These are phyloP conservation scores for Mythimna lalbum DNA, from an alignment of 2,888 invertebrate genomes.

Conservation along the genomic window DNA sequence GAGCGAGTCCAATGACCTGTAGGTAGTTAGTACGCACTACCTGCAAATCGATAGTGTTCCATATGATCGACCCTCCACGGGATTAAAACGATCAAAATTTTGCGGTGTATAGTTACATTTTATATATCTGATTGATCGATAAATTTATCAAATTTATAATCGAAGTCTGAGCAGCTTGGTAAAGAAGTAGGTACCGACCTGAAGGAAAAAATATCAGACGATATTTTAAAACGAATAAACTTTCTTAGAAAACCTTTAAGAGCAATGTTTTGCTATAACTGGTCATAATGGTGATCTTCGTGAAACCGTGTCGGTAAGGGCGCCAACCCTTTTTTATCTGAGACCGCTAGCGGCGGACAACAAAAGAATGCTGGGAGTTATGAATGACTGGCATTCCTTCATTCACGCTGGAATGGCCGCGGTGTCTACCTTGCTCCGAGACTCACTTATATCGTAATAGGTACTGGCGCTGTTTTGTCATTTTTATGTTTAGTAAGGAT, in stretches of 20 bases:
- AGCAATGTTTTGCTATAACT: constrained; percentile 14
- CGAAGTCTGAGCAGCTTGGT: background rate
- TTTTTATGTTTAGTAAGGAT: constrained; percentile 1
- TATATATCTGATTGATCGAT: constrained; percentile 25
- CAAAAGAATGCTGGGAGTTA: constrained; percentile 64
- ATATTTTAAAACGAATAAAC: constrained; percentile 12
- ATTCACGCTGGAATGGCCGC: constrained; percentile 62
- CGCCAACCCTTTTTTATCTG: constrained; percentile 67
- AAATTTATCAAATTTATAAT: constrained; percentile 19
- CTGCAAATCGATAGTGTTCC: too few species aligned
- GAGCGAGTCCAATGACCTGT: too few species aligned
- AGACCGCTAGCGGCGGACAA: constrained; percentile 59
- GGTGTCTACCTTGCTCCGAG: constrained; percentile 51
- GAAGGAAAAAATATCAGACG: background rate
- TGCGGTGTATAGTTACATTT: too few species aligned
- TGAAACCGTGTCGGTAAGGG: constrained; percentile 60
- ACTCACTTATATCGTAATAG: constrained; percentile 39
- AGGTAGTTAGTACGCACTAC: too few species aligned
- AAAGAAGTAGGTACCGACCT: background rate
- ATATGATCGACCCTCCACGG: too few species aligned
- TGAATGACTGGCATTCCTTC: constrained; percentile 70
- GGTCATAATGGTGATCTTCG: constrained; percentile 29
- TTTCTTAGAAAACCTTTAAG: constrained; percentile 18
- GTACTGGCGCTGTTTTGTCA: constrained; percentile 9
- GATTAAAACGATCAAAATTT: too few species aligned